Percentiles rank a stretch among this genome's conserved stretches.
Conservation (phyloP, 2,888 invertebrate species). For the Trypoxylon attenuatum region DNA sequence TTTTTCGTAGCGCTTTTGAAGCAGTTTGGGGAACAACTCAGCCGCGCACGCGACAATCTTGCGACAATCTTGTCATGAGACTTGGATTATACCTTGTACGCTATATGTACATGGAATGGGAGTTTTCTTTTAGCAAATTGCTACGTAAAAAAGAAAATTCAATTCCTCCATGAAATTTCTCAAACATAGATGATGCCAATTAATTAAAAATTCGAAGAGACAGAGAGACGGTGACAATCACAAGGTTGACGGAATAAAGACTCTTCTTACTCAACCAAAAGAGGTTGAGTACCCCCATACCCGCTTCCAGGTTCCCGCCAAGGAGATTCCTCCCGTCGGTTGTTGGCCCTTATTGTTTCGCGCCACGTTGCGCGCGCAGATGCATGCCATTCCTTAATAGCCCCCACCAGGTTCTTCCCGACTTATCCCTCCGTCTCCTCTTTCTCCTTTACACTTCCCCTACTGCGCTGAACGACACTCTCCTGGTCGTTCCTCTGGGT, state of each 20-base stretch:
- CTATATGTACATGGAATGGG: too few species aligned
- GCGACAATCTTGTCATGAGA: too few species aligned
- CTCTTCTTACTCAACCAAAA: background rate
- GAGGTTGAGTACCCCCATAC: slow-evolving; percentile 17
- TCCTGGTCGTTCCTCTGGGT: slow-evolving; percentile 3
- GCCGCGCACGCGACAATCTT: too few species aligned
- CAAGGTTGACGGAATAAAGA: background rate
- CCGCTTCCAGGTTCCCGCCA: slow-evolving; percentile 54
- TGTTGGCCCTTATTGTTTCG: slow-evolving; percentile 63
- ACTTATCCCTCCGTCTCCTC: slow-evolving; percentile 5
- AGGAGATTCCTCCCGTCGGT: slow-evolving; percentile 48
- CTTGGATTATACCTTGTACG: too few species aligned
- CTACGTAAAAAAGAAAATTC: too few species aligned
- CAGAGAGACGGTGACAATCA: too few species aligned
- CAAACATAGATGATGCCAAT: too few species aligned
- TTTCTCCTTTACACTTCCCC: background rate
- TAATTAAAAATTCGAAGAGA: too few species aligned
- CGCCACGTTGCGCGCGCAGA: slow-evolving; percentile 64
- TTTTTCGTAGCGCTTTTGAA: too few species aligned
- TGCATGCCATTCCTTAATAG: slow-evolving; percentile 28
- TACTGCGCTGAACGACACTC: background rate
- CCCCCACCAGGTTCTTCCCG: background rate
- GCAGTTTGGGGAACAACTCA: too few species aligned
- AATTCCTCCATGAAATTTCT: too few species aligned
- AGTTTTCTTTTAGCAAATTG: too few species aligned